Conservation (phyloP, 2,888 invertebrate species). For the Tenodera sinensis region DNA sequence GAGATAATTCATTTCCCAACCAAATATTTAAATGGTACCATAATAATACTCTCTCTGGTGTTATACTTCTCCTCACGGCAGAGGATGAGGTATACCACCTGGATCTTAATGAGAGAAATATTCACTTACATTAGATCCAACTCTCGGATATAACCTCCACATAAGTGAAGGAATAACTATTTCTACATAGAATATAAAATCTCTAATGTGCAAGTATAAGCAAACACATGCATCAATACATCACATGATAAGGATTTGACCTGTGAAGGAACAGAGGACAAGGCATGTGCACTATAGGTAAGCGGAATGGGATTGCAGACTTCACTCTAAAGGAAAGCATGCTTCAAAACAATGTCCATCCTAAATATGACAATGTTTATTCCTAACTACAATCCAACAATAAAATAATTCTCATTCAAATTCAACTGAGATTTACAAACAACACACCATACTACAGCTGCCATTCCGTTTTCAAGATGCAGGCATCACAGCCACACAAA, state of each 20-base stretch:
- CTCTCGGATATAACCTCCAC: neutral
- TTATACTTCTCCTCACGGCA: no score
- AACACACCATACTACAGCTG: constrained; percentile 13
- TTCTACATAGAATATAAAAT: neutral
- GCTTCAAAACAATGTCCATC: neutral
- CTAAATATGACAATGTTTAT: constrained; percentile 25
- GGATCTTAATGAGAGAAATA: no score
- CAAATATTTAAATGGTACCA: no score
- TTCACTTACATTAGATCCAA: neutral
- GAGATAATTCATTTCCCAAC: no score
- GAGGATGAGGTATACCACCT: no score
- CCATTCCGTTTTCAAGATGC: neutral
- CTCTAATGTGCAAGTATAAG: neutral
- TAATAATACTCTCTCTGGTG: no score
- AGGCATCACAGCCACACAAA: neutral
- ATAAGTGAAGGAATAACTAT: neutral
- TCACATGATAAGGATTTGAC: neutral
- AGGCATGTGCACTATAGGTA: neutral
- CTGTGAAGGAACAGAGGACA: neutral
- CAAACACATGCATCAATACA: neutral
- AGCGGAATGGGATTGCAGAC: neutral
- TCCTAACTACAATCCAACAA: constrained; percentile 25
- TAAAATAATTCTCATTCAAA: constrained; percentile 13
- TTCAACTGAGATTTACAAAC: constrained; percentile 12
- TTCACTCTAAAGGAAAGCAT: neutral